A percentile compares a stretch with the other conserved stretches of the same genome.
Evolutionary conservation across 2,113 vertebrate species (phyloP).

Genomic region (Hypocryptadius cinnamomeus): DNA sequence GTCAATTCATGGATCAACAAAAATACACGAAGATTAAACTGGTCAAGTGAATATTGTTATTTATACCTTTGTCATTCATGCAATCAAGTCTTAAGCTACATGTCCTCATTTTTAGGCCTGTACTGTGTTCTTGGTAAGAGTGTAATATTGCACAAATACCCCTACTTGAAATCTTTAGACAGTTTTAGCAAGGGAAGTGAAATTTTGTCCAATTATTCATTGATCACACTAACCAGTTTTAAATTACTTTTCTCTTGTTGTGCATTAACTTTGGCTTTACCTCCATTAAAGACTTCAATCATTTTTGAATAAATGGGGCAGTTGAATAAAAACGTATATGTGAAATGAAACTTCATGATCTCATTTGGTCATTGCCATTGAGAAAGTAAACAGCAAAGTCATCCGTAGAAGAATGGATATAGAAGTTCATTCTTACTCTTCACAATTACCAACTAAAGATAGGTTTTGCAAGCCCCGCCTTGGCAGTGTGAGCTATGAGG

Average conservation of each 20-base stretch:
- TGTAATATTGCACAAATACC: background rate
- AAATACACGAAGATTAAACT: background rate
- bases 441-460: rapidly evolving
- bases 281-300: background rate
- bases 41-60: background rate
- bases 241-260: background rate
- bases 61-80: background rate
- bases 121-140: background rate
- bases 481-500: background rate
- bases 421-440: background rate
- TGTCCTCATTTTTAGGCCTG: background rate
- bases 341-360: background rate
- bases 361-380: background rate
- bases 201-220: background rate
- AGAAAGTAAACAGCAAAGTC: background rate
- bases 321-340: background rate
- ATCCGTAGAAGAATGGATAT: background rate
- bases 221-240: background rate
- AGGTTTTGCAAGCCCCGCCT: background rate
- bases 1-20: background rate
- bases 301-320: background rate
- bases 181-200: background rate
- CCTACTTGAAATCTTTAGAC: background rate
- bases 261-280: background rate
- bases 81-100: background rate